Evolutionary conservation across 2,888 invertebrate genomes (phyloP), one percentile per base, ranked within the genome.

Genomic region (Nipponacmea schrenckii): DNA sequence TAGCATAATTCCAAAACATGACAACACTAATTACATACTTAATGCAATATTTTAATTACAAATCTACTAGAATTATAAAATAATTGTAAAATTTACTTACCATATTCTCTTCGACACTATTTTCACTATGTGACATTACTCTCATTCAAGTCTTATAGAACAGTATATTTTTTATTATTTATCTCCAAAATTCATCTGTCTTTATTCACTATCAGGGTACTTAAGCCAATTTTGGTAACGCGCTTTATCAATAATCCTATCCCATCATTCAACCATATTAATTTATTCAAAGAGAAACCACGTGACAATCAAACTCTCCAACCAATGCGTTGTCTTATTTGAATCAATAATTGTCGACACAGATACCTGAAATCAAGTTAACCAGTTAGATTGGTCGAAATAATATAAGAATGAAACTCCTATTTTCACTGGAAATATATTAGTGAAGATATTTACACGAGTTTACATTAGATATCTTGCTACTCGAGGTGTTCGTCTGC

Each of bases 261-360:
- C 80, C 75, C 80, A 77, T 77, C 77, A 80, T 80, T 79, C 79
- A 80, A 81, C 76, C 74, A 80, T 80, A 83, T 83, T 83, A 83
- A 83, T 83, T 80, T 80, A 81, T 81, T 78, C 77, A 72, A 71
- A 64, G 74, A 67, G 68, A 74, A 72, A 77, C 71, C 80, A 80
- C 79, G 78, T 80, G 80, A 78, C 78, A 70, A 68, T 73, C 72
- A 68, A 70, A 73, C 70, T 71, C 67, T 39, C 67, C 71, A 56
- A 56, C 56, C 56, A 56, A 56, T 24, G 56, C 56, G 56, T 56
- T 56, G 56, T 56, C 56, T 14, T 56, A 24, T 24, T 39, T 56
- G 56, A 14, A 56, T 56, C 56, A 24, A 56, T 56, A 56, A 56
- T n/a, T 56, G 56, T 56, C 56, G 20, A 56, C 56, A 24, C 24